Evolutionary conservation across 2,797 vertebrate genomes (phyloP), one percentile per base, ranked within the genome.

Genomic region (Xiphophorus birchmanni): DNA sequence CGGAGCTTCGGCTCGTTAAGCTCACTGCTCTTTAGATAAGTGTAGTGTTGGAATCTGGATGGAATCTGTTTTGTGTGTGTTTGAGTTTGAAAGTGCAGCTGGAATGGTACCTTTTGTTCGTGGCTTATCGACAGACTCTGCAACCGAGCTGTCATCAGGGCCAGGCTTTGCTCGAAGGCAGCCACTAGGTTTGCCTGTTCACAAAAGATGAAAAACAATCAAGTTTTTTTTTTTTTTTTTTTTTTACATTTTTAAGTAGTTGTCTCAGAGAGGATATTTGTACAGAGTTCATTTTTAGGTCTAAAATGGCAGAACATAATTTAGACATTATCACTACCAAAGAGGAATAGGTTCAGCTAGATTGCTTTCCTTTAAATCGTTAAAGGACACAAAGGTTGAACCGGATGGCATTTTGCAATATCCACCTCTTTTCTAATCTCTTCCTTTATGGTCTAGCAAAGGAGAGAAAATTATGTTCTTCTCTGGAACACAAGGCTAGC

Each of bases 91-190:
- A 56, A 54, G 82, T 71, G 80, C 44, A 45, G 63, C 65, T 44
- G 78, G 69, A 75, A 45, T 6, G 67, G 75, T 93, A 99, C 98
- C 97, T 99, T 99, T 89, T 99, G 97, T 73, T 99, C 97, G 0
- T 98, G 97, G 0, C 96, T 98, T 56, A 97, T 87, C 0, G 98
- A 98, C 88, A 99, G 93, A 67, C 93, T 95, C 90, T 98, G 97
- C 71, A 99, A 95, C 69, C 98, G 97, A 44, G 97, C 94, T 0
- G 98, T 99, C 98, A 99, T 99, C 90, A 97, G 94, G n/a, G 97
- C 89, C 88, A 99, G 92, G 88, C 98, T 99, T 94, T 99, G 98
- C 94, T 99, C 98, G 0, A 99, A 99, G 45, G 98, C 98, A 0
- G 98, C 98, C 79, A 99, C 98, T 77, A 99, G 95, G 77, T 99